Evolutionary conservation across 2,888 invertebrate genomes (phyloP).

Genomic region (Morpho deidamia): DNA sequence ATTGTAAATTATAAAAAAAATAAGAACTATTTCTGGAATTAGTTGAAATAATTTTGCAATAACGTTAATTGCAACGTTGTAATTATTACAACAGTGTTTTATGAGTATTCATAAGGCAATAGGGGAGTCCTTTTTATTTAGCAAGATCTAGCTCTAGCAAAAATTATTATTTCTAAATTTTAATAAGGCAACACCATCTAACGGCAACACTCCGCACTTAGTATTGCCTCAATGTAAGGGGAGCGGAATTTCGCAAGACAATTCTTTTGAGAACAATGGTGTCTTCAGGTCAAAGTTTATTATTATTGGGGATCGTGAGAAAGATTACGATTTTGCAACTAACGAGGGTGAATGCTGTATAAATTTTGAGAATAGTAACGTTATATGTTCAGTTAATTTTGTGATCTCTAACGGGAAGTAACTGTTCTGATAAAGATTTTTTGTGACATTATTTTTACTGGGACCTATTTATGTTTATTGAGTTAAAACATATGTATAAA

Average conservation of each 20-base stretch:
- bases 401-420: slow-evolving; percentile 61
- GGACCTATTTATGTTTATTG: not conserved
- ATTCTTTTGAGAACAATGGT: slow-evolving; percentile 56
- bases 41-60: no score
- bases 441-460: not conserved
- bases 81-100: no score
- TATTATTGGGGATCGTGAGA: slow-evolving; percentile 47
- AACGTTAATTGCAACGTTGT: no score
- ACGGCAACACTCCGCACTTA: slow-evolving; percentile 35
- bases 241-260: slow-evolving; percentile 51
- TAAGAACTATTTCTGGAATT: no score
- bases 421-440: slow-evolving; percentile 28
- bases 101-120: no score
- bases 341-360: slow-evolving; percentile 59
- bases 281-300: slow-evolving; percentile 56
- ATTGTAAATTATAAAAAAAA: no score
- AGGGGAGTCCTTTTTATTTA: no score
- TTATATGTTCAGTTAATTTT: slow-evolving; percentile 56
- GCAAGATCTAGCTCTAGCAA: no score
- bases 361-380: slow-evolving; percentile 46
- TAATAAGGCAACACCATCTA: slow-evolving; percentile 46
- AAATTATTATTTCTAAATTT: no score
- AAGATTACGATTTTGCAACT: slow-evolving; percentile 35
- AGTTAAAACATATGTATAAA: no score
- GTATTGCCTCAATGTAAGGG: slow-evolving; percentile 36